Base-by-base conservation (phyloP, 2,113 vertebrate genomes). In the Corythornis cristatus region DNA sequence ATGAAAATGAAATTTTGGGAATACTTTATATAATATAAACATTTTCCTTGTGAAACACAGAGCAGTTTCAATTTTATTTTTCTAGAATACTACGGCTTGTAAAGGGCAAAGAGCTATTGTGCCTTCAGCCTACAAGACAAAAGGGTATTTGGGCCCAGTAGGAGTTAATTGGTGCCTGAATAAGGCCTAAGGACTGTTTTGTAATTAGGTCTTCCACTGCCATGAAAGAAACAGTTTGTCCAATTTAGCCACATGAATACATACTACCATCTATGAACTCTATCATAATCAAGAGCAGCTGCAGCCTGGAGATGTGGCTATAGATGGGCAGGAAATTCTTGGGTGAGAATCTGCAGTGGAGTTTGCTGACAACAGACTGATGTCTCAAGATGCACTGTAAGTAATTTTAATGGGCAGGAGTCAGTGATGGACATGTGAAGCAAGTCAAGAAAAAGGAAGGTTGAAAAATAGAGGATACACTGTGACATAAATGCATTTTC, bases 71-170 rank as follows among this genome's bases (percentile, higher is more conserved):
- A n/a, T 31, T 58, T 74, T 50, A 25, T 40, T 88, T 92, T 74
- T 13, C 33, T 81, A 37, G 6, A 78, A 85, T 48, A 56, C 7
- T 50, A 4, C 78, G 40, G 13, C 6, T 87, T 56, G 3, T 26
- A 71, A 94, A 58, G 29, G 16, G 11, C 37, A 50, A 58, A 84
- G 56, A 80, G 2, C 5, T 89, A 31, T 77, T 77, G 37, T 43
- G 57, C 37, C 45, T 85, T 87, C 0, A 0, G 4, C 9, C 15
- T 46, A 53, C n/a, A 33, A 60, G 13, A 43, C 17, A n/a, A 89
- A 87, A 79, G 10, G 17, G 2, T 3, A 64, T 79, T 2, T 19
- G 18, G 14, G n/a, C n/a, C 22, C 46, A 56, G 42, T 25, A 86
- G 11, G 22, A 81, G 54, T 46, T 71, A 71, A 66, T 11, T 86